These are phyloP conservation scores for Zapus hudsonius DNA, from an alignment of 2,113 vertebrate species.

Conservation along the genomic window DNA sequence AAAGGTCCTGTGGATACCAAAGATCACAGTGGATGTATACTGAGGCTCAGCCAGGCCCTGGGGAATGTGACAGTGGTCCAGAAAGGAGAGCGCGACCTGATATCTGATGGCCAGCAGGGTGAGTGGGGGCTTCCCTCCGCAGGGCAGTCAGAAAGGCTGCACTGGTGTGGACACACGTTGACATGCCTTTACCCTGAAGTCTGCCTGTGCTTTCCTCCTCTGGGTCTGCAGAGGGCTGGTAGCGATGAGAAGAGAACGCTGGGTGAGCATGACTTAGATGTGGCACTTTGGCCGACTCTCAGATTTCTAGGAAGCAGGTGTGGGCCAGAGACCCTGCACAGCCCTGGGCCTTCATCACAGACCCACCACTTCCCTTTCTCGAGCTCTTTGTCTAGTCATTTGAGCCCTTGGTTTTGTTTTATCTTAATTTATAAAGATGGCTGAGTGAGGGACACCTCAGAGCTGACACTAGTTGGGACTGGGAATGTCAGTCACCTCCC, in stretches of 20 bases:
- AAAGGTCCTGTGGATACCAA: constrained; percentile 88
- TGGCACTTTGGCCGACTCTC: background rate
- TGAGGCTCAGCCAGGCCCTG: constrained; percentile 94
- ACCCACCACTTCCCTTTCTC: background rate
- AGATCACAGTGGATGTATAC: constrained; percentile 88
- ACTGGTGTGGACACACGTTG: fast-evolving
- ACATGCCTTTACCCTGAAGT: background rate
- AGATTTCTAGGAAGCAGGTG: background rate
- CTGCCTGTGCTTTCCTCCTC: background rate
- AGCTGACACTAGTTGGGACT: background rate
- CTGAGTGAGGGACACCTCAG: background rate
- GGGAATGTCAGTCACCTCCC: background rate
- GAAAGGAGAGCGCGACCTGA: constrained; percentile 95
- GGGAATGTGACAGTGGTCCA: constrained; percentile 95
- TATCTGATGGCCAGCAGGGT: constrained; percentile 95
- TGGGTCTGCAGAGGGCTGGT: background rate
- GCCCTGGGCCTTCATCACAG: background rate
- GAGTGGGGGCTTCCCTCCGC: background rate
- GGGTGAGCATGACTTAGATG: background rate
- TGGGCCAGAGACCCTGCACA: background rate
- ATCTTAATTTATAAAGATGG: background rate
- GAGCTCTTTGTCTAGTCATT: background rate
- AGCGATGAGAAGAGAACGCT: background rate
- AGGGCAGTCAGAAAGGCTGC: background rate
- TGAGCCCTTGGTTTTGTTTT: background rate